Evolutionary conservation across 2,888 invertebrate species (phyloP).

Genomic region (Alloscopus bannaensis): DNA sequence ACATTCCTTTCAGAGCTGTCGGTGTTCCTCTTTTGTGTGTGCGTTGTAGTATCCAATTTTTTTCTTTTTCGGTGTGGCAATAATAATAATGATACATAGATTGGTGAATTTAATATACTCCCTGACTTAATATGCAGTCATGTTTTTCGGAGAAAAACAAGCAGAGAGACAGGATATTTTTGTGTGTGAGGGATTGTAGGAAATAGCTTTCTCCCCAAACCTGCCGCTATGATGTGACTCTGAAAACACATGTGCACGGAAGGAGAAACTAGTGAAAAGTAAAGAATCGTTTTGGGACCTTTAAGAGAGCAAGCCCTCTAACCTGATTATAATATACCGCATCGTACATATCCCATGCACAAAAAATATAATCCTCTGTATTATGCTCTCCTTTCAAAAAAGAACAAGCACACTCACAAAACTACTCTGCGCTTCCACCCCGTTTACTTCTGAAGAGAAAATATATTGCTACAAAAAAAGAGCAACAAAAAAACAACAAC

Average conservation of each 20-base stretch:
- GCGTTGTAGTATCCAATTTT: no score
- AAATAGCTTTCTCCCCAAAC: no score
- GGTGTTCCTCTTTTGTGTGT: no score
- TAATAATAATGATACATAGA: slow-evolving; percentile 34
- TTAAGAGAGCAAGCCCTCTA: slow-evolving; percentile 30
- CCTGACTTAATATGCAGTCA: no score
- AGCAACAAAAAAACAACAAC: neutral
- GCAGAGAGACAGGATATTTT: no score
- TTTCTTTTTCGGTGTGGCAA: no score
- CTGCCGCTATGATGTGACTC: no score
- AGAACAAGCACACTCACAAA: neutral
- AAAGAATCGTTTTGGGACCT: neutral
- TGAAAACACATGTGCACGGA: no score
- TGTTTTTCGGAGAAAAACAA: no score
- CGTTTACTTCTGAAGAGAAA: neutral
- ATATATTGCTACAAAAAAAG: neutral
- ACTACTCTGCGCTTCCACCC: slow-evolving; percentile 5
- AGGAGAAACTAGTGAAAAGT: neutral
- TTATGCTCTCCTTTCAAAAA: slow-evolving; percentile 18
- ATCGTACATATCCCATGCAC: slow-evolving; percentile 21
- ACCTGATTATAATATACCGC: slow-evolving; percentile 60
- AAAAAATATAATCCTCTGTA: no score
- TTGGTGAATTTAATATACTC: slow-evolving; percentile 37
- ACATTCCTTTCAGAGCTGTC: no score
- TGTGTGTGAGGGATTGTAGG: no score